These are phyloP conservation scores for Sebastes reedi DNA, from an alignment of 2,797 vertebrate species.

Conservation along the genomic window DNA sequence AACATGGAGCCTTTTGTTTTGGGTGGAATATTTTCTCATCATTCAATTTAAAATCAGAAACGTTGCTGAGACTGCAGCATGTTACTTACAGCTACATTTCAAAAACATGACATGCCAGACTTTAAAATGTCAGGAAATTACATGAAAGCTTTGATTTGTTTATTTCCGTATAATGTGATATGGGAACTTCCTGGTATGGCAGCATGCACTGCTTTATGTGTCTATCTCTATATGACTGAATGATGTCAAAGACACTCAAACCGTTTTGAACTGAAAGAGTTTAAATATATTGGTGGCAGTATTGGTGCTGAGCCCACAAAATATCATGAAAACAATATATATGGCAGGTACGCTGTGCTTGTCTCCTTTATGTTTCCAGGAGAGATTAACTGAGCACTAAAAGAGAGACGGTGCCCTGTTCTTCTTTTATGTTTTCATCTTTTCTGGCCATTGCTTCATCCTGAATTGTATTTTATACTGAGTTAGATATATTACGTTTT, in stretches of 20 bases:
- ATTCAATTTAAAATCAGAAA: neutral
- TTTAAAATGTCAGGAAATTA: conserved; percentile 8
- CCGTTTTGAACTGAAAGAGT: neutral
- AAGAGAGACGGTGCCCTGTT: neutral
- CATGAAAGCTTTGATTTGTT: conserved; percentile 13
- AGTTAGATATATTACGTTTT: neutral
- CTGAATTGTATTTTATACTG: neutral
- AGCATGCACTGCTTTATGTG: neutral
- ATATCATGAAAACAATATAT: conserved; percentile 2
- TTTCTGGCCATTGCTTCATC: neutral
- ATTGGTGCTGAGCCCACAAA: conserved; percentile 27
- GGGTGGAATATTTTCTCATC: neutral
- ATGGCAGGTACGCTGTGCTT: neutral
- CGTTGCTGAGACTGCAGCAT: conserved; percentile 15
- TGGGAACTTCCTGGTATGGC: neutral
- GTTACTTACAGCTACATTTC: neutral
- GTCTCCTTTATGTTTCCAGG: neutral
- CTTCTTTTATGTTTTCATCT: neutral
- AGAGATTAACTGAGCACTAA: neutral
- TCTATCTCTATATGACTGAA: neutral
- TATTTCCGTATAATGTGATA: neutral
- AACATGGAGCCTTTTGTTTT: neutral
- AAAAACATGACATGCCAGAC: neutral
- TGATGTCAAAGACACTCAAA: conserved; percentile 8
- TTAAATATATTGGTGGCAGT: neutral